Base-by-base conservation (phyloP, 37 sponge, comb jelly and placozoan species). In the Aplysina aerophoba region DNA sequence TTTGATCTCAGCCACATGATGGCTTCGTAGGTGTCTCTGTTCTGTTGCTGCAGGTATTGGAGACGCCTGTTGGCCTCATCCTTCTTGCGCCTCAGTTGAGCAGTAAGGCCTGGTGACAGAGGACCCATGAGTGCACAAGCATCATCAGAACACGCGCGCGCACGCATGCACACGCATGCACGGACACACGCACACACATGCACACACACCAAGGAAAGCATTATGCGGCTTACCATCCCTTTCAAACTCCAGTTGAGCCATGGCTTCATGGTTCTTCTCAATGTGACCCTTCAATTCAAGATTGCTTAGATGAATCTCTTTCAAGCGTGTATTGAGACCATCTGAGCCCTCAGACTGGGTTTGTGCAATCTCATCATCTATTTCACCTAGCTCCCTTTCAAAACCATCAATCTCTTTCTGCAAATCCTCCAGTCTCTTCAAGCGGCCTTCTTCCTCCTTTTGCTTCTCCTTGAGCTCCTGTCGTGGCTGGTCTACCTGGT, bases 1-100 rank as follows among this genome's bases (percentile, higher is more conserved):
- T 99, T 94, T 19, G 83, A 73, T n/a, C 83, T 38, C 19, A 99
- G 91, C 99, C 99, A 99, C 59, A 90, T 72, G 36, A 96, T 86
- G 64, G 95, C 97, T 8, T 86, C 74, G n/a, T 75, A 87, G 0
- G 95, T 87, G 53, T 93, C 88, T 16, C 74, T 61, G 59, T 90
- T 88, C 58, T 30, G 80, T 55, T 73, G 81, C 41, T 79, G 66
- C 11, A 99, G 87, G 57, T 41, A 81, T 33, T 94, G 80, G 34
- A 95, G 73, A 15, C 97, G 85, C 79, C 85, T 89, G 39, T 87
- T 93, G 27, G 86, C 36, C 15, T 94, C 81, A 37, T 95, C 92
- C 57, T 93, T 80, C 59, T 93, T 89, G 54, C 71, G 66, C 21
- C 83, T 39, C 44, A 98, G 65, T 79, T 92, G 83, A 16, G 79